Percentiles rank a stretch among this genome's conserved stretches.
Conservation (phyloP, 1,140 invertebrate genomes). For the Bombus turneri region DNA sequence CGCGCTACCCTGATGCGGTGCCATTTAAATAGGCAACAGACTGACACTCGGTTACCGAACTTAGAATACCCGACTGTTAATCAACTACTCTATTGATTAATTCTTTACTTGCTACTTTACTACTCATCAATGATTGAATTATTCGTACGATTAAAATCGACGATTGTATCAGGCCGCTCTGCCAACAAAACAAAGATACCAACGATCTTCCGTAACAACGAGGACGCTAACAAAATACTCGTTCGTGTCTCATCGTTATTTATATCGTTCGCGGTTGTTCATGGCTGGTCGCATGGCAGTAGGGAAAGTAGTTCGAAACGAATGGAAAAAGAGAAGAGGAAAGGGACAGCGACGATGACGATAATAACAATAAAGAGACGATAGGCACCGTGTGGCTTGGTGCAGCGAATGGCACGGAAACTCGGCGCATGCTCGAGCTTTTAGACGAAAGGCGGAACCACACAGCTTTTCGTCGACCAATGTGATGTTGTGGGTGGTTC, state of each 20-base stretch:
- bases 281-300: neutral
- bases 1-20: too few species aligned
- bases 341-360: neutral
- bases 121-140: too few species aligned
- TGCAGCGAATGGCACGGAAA: neutral
- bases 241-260: conserved; percentile 48
- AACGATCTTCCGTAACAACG: neutral
- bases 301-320: neutral
- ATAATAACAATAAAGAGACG: conserved; percentile 23
- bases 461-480: conserved; percentile 65
- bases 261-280: conserved; percentile 18
- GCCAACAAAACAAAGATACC: too few species aligned
- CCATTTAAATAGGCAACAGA: too few species aligned
- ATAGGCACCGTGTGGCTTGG: conserved; percentile 16
- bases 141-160: too few species aligned
- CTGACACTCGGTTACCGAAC: too few species aligned
- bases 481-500: conserved; percentile 64
- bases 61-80: too few species aligned
- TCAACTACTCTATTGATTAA: too few species aligned
- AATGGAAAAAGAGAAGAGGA: neutral
- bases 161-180: too few species aligned
- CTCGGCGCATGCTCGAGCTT: conserved; percentile 66
- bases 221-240: conserved; percentile 20
- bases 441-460: conserved; percentile 64
- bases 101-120: too few species aligned